phyloP scores from a whole-genome alignment of 2,797 vertebrate species.

The Darevskia nairensis region DNA sequence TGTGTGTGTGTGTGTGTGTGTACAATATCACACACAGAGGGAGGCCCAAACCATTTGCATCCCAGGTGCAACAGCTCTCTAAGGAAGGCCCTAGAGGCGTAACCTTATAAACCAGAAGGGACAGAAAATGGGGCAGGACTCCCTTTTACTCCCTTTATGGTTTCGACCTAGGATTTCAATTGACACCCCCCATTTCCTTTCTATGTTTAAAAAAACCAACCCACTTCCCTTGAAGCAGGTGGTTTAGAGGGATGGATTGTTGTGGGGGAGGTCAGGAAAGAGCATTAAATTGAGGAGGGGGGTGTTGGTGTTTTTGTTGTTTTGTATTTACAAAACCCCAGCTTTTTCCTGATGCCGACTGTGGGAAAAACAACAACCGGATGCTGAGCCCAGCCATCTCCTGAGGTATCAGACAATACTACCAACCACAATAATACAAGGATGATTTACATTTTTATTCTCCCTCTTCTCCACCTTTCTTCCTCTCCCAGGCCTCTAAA shows the following conservation, averaged over 20 bases:
- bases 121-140: too few relatives aligned
- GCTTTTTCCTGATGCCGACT: constrained; percentile 37
- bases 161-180: constrained; percentile 8
- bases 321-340: constrained; percentile 36
- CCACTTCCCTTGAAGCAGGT: constrained; percentile 34
- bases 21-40: too few relatives aligned
- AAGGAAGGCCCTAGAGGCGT: not conserved
- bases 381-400: constrained; percentile 15
- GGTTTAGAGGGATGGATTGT: not conserved
- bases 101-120: not conserved
- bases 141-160: not conserved
- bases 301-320: not conserved
- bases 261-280: constrained; percentile 1
- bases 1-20: too few relatives aligned
- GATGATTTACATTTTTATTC: not conserved
- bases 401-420: constrained; percentile 25
- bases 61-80: not conserved
- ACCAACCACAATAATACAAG: not conserved
- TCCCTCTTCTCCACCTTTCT: not conserved
- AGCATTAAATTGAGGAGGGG: not conserved
- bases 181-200: constrained; percentile 11
- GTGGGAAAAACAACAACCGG: constrained; percentile 40
- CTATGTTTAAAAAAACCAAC: not conserved
- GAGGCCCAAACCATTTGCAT: not conserved
- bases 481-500: not conserved